Conservation (phyloP, 2,888 invertebrate genomes). For the Zygothrica quintamaculata region DNA sequence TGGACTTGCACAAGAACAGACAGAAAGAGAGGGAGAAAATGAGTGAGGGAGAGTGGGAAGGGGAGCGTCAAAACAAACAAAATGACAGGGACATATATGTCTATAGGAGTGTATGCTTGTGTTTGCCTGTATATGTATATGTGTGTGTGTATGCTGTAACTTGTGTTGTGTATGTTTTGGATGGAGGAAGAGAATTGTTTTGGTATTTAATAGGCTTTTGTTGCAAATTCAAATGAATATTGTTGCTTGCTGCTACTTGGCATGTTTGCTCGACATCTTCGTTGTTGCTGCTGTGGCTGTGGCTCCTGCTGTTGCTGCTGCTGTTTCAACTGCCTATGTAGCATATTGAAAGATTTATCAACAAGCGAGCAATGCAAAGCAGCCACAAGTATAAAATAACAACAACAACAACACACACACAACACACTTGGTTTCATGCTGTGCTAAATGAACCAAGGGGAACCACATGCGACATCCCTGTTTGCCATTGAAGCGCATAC, state of each 20-base stretch:
- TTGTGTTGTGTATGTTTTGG: constrained; percentile 4
- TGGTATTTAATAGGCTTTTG: constrained; percentile 72
- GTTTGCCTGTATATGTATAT: background rate
- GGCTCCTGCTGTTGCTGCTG: background rate
- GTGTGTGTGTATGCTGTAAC: background rate
- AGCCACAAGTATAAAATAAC: constrained; percentile 28
- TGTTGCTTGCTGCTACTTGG: constrained; percentile 49
- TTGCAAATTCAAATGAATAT: constrained; percentile 71
- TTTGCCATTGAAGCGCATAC: constrained; percentile 50
- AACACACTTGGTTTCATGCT: constrained; percentile 1
- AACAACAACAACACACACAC: constrained; percentile 8
- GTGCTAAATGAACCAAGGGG: constrained; percentile 46
- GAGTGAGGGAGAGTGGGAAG: constrained; percentile 31
- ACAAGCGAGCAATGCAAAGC: constrained; percentile 34
- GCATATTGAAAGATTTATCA: constrained; percentile 70
- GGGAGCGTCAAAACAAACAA: constrained; percentile 54
- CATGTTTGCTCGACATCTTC: constrained; percentile 48
- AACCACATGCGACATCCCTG: constrained; percentile 29
- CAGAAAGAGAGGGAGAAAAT: constrained; percentile 14
- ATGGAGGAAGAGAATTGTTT: constrained; percentile 54
- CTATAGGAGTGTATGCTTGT: constrained; percentile 21
- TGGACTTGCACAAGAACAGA: constrained; percentile 45
- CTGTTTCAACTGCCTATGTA: constrained; percentile 30
- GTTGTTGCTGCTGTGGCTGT: constrained; percentile 11
- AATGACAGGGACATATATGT: constrained; percentile 24